Percentiles rank a stretch among this genome's conserved stretches.
phyloP scores from a whole-genome alignment of 2,888 invertebrate species.

The Schizaphis graminum region DNA sequence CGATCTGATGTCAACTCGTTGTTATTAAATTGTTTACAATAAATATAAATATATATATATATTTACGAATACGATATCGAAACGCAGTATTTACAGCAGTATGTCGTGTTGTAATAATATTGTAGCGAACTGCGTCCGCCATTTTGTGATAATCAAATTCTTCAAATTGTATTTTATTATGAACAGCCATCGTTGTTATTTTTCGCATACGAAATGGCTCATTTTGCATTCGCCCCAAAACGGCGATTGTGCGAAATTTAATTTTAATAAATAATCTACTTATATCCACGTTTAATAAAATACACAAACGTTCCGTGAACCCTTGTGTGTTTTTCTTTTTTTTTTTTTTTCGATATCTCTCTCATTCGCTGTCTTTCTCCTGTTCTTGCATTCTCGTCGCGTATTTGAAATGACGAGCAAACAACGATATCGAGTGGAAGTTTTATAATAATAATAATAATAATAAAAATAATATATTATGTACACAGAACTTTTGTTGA shows the following conservation, averaged over 20 bases:
- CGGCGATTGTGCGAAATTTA: conserved; percentile 13
- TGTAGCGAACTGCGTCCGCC: neutral
- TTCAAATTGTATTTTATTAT: neutral
- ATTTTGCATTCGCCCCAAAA: neutral
- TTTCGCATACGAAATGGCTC: conserved; percentile 12
- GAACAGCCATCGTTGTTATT: neutral
- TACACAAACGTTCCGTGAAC: neutral
- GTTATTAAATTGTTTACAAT: neutral
- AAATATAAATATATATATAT: no score
- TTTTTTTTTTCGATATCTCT: neutral
- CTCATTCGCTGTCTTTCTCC: neutral
- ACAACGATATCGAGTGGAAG: conserved; percentile 1
- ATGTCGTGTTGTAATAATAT: neutral
- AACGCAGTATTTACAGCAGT: neutral
- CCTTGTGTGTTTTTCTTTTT: neutral
- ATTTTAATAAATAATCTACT: conserved; percentile 30
- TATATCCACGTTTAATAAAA: conserved; percentile 8
- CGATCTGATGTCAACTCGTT: neutral
- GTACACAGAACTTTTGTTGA: conserved; percentile 17
- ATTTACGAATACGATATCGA: neutral
- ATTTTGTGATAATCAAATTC: conserved; percentile 10
- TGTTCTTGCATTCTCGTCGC: neutral
- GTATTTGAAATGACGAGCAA: conserved; percentile 7
- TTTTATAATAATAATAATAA: conserved; percentile 10
- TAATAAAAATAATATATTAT: conserved; percentile 11